These are phyloP conservation scores for Drosophila erecta DNA, from an alignment of 1,140 invertebrate genomes.

Conservation along the genomic window DNA sequence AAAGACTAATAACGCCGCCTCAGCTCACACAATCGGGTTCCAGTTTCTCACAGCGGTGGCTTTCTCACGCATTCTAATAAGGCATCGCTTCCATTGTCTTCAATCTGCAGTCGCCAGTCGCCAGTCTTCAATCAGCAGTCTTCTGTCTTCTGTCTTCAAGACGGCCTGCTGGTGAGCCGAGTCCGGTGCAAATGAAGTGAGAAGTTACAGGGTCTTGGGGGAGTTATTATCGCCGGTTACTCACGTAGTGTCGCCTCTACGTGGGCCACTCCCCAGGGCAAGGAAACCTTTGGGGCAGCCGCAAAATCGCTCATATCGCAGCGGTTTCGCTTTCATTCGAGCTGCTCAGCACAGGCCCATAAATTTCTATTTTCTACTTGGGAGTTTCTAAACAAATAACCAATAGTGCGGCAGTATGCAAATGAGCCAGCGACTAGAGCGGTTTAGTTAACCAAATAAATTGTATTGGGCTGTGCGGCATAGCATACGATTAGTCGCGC, in stretches of 20 bases:
- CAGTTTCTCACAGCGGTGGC: conserved; percentile 42
- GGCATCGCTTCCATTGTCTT: conserved; percentile 70
- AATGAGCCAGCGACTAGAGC: conserved; percentile 55
- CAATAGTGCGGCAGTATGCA: conserved; percentile 61
- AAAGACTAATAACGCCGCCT: conserved; percentile 40
- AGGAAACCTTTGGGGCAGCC: conserved; percentile 7
- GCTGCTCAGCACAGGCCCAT: conserved; percentile 46
- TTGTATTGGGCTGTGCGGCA: conserved; percentile 58
- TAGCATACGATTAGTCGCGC: conserved; percentile 69
- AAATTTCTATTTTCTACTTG: conserved; percentile 53
- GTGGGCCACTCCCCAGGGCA: conserved; percentile 40
- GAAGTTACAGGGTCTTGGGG: conserved; percentile 51
- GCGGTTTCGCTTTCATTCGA: conserved; percentile 72
- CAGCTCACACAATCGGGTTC: conserved; percentile 50
- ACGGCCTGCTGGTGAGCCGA: neutral
- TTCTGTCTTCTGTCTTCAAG: no score
- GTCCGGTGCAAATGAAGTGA: conserved; percentile 69
- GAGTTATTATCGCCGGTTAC: conserved; percentile 38
- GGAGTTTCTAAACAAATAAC: conserved; percentile 57
- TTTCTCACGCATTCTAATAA: conserved; percentile 68
- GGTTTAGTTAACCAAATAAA: conserved; percentile 80
- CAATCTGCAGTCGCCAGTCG: conserved; percentile 3
- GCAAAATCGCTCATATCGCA: conserved; percentile 58
- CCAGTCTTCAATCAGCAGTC: no score
- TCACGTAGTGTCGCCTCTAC: conserved; percentile 51